Evolutionary conservation across 2,797 vertebrate genomes (phyloP).

Genomic region (Alauda arvensis): DNA sequence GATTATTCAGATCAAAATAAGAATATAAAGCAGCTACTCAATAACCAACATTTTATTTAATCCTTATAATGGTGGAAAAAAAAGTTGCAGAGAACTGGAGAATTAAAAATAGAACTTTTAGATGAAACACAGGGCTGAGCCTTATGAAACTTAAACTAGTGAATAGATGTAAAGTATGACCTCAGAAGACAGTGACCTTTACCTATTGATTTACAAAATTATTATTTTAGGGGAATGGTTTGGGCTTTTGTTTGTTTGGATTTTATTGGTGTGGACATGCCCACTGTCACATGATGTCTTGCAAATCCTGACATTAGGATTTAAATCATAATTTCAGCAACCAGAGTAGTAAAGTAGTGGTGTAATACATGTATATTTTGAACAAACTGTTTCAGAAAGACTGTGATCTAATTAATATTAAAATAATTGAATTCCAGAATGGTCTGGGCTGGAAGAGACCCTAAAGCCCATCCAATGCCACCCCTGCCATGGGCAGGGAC

Average conservation of each 20-base stretch:
- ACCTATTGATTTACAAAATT: neutral
- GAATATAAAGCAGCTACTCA: neutral
- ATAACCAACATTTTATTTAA: neutral
- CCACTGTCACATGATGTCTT: neutral
- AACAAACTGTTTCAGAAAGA: neutral
- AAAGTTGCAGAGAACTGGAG: neutral
- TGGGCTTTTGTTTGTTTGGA: neutral
- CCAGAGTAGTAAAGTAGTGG: neutral
- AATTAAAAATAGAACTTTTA: neutral
- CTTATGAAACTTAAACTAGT: neutral
- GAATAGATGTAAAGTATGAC: neutral
- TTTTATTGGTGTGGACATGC: neutral
- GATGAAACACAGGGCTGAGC: neutral
- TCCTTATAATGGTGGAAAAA: neutral
- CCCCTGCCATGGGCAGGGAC: neutral
- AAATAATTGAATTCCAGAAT: neutral
- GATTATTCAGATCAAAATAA: neutral
- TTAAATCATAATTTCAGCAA: neutral
- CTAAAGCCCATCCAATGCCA: fast-evolving
- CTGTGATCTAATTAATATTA: neutral
- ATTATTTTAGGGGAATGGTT: neutral
- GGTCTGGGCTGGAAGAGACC: neutral
- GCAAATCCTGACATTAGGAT: neutral
- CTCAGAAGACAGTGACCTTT: neutral
- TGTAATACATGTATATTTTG: neutral